Base-by-base conservation (phyloP, 2,888 invertebrate genomes). In the Microctonus aethiopoides region DNA sequence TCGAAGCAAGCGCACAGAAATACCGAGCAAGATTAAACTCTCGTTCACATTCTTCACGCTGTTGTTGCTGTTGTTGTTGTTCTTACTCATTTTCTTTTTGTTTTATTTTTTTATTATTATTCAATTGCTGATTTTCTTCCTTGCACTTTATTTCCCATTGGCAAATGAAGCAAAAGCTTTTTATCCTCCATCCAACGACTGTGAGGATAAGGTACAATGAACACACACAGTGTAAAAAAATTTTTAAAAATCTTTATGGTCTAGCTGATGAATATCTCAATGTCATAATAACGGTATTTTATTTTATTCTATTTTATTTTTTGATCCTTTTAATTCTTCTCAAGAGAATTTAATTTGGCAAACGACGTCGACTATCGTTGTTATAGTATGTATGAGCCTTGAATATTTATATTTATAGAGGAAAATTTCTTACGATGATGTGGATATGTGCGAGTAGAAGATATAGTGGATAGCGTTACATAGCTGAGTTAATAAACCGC, bases 401-500 rank as follows among this genome's bases (percentile, higher is more conserved):
- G 51, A 52, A 52, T 52, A 52, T 52, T 52, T n/a, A 39, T 39
- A 20, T 16, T 52, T 6, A 7, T 22, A 20, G 13, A 20, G 20
- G 10, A 60, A 60, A 60, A 60, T 22, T 32, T 57, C 13, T 5
- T 13, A 36, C 41, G 57, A 46, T 65, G 56, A 54, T 56, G 57
- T 39, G 41, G 46, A 66, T 46, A 57, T 39, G 32, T n/a, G n/a
- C n/a, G 39, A 39, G 39, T 57, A 57, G 59, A 29, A 56, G 41
- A 66, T 57, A 57, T 57, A 46, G 66, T 67, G 59, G 46, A 59
- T 67, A 67, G 67, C 57, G 59, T 67, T 59, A 46, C 59, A 67
- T 46, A 67, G 57, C 54, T 60, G 61, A 70, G 70, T 66, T 70
- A 70, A 70, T 70, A 70, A 70, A 70, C 70, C 70, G 65, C 66